A percentile compares a stretch with the other conserved stretches of the same genome.
These are phyloP conservation scores for Porphyrio hochstetteri DNA, from an alignment of 2,113 vertebrate genomes.

Conservation along the genomic window DNA sequence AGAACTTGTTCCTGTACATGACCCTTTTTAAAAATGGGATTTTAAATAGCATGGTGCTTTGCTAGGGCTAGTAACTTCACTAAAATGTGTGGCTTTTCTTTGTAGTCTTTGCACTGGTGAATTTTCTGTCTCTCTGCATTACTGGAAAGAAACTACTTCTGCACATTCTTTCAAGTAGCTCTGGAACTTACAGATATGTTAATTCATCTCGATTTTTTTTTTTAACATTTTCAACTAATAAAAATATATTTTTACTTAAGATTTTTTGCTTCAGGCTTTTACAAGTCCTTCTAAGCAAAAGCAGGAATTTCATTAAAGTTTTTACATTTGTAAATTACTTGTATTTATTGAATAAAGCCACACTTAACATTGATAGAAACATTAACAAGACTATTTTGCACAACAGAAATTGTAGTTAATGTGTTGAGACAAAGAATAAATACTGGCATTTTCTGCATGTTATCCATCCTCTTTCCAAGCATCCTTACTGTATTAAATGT, in stretches of 20 bases:
- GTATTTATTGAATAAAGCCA: neutral
- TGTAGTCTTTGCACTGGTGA: neutral
- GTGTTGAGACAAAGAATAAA: neutral
- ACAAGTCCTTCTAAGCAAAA: neutral
- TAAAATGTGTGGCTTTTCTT: neutral
- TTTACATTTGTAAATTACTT: neutral
- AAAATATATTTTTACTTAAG: neutral
- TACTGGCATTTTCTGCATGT: neutral
- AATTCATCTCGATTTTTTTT: neutral
- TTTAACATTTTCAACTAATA: neutral
- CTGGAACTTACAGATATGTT: neutral
- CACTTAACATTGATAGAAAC: neutral
- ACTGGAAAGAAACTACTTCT: neutral
- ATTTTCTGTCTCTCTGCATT: neutral
- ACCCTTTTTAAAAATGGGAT: neutral
- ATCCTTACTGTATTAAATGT: neutral
- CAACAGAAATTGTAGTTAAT: neutral
- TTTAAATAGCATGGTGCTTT: neutral
- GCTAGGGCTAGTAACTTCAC: neutral
- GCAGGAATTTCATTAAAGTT: neutral
- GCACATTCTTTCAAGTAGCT: neutral
- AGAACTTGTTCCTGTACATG: neutral
- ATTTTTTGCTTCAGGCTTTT: neutral
- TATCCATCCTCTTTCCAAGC: neutral
- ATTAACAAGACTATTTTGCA: neutral